Evolutionary conservation across 2,797 vertebrate species (phyloP).

Genomic region (Phataginus tetradactyla): DNA sequence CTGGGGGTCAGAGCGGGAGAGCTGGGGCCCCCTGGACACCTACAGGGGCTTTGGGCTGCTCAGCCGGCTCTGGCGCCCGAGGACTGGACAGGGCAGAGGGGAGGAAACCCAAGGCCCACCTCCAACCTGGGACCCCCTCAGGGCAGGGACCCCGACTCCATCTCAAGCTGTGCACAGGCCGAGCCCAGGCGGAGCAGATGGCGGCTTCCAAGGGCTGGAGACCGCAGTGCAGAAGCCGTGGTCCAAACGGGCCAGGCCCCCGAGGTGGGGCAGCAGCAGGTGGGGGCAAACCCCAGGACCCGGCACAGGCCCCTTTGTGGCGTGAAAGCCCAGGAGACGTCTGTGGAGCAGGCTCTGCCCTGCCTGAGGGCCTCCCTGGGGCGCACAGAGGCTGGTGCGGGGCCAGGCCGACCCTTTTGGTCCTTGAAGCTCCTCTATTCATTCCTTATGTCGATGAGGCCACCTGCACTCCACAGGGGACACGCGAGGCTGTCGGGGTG

Average conservation of each 20-base stretch:
- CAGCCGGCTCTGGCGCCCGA: neutral
- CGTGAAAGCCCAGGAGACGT: neutral
- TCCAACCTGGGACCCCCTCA: too few relatives aligned
- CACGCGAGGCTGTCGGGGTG: neutral
- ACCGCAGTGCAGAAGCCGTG: accelerated
- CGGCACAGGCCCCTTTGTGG: accelerated
- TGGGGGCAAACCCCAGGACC: accelerated
- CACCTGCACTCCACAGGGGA: neutral
- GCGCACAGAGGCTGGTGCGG: neutral
- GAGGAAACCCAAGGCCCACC: neutral
- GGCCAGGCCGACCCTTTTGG: neutral
- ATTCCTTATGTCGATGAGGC: accelerated
- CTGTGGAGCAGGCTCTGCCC: accelerated
- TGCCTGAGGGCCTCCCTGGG: neutral
- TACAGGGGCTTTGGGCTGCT: neutral
- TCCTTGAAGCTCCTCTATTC: too few relatives aligned
- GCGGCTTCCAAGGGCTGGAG: neutral
- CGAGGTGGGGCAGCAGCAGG: accelerated
- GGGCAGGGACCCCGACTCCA: accelerated
- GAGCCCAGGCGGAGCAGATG: neutral
- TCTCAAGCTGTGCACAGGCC: neutral
- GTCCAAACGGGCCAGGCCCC: neutral
- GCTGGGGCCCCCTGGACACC: neutral
- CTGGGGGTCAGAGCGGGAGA: neutral
- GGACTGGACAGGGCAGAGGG: accelerated